Percentiles rank a stretch among this genome's conserved stretches.
These are phyloP conservation scores for Zonitis immaculata DNA, from an alignment of 2,888 invertebrate species.

Conservation along the genomic window DNA sequence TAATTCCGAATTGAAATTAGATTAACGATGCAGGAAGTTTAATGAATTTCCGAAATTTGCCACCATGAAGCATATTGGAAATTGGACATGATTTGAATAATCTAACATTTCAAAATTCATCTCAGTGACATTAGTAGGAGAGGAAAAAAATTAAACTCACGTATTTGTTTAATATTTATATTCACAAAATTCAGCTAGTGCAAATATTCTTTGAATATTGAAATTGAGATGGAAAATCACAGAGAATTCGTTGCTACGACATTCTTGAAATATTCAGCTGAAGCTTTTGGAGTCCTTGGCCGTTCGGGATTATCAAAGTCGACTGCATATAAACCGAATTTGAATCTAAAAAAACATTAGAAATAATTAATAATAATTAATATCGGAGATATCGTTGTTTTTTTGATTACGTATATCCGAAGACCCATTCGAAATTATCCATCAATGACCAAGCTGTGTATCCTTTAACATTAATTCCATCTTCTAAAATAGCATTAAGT, in stretches of 20 bases:
- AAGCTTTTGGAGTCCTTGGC: slow-evolving; percentile 61
- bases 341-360: slow-evolving; percentile 46
- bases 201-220: too few species aligned
- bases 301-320: slow-evolving; percentile 58
- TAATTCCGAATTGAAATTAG: too few species aligned
- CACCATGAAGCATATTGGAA: too few species aligned
- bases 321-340: slow-evolving; percentile 66
- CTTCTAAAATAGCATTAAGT: slow-evolving; percentile 42
- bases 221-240: neutral
- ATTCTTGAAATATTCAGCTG: slow-evolving; percentile 55
- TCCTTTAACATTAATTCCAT: slow-evolving; percentile 45
- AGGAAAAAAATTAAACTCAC: too few species aligned
- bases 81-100: too few species aligned
- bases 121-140: too few species aligned
- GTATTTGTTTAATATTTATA: too few species aligned
- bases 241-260: slow-evolving; percentile 46
- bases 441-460: slow-evolving; percentile 37
- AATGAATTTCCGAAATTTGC: too few species aligned
- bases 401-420: slow-evolving; percentile 44
- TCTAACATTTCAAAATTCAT: too few species aligned
- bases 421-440: slow-evolving; percentile 50
- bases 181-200: too few species aligned
- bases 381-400: slow-evolving; percentile 29
- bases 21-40: too few species aligned
- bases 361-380: neutral